Percentiles rank a stretch among this genome's conserved stretches.
These are phyloP conservation scores for Vidua chalybeata DNA, from an alignment of 2,113 vertebrate genomes.

Conservation along the genomic window DNA sequence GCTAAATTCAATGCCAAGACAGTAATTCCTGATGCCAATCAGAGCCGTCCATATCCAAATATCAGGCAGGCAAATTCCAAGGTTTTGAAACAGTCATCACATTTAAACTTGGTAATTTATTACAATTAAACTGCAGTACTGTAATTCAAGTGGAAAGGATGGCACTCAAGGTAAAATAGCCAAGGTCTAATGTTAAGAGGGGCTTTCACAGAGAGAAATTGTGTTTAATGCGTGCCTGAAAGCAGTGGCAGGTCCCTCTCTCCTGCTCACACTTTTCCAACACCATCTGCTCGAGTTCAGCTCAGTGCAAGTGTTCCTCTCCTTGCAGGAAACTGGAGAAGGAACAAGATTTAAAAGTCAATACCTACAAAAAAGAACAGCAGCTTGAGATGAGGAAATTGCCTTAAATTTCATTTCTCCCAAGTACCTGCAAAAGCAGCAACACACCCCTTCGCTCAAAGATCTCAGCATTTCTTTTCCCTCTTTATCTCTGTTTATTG, in stretches of 20 bases:
- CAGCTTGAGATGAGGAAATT: neutral
- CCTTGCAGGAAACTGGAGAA: neutral
- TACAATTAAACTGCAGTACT: neutral
- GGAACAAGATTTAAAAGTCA: neutral
- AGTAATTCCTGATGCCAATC: neutral
- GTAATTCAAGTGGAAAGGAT: neutral
- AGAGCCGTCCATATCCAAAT: neutral
- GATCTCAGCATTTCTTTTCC: neutral
- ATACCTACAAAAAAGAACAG: neutral
- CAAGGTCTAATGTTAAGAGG: neutral
- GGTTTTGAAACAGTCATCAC: neutral
- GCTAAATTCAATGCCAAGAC: neutral
- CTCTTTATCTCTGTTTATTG: neutral
- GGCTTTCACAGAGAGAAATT: neutral
- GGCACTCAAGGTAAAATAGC: neutral
- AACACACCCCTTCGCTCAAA: neutral
- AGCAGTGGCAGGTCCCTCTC: neutral
- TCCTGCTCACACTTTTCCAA: neutral
- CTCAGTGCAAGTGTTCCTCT: neutral
- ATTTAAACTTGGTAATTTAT: neutral
- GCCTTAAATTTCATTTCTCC: neutral
- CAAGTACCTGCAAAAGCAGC: neutral
- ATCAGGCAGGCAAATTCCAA: neutral
- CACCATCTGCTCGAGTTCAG: neutral
- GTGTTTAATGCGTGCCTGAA: neutral